These are phyloP conservation scores for Leptinotarsa rubiginosa DNA, from an alignment of 2,888 invertebrate species.

Conservation along the genomic window DNA sequence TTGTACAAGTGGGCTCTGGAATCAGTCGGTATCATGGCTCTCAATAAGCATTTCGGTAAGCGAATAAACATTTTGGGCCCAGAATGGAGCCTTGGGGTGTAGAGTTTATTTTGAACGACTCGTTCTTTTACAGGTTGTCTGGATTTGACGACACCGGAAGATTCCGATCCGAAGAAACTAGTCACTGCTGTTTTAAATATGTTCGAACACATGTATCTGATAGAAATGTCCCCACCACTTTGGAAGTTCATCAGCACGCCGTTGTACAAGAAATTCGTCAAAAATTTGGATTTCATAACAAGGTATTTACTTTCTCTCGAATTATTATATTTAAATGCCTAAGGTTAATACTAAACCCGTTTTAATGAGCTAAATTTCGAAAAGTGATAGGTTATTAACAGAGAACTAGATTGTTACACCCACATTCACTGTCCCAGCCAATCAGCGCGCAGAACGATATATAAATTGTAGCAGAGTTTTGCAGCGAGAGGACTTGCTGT, in stretches of 20 bases:
- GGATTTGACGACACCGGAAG: conserved; percentile 26
- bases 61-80: background rate
- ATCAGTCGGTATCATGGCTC: conserved; percentile 65
- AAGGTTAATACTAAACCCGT: too few species aligned
- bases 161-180: conserved; percentile 64
- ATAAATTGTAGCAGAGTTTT: too few species aligned
- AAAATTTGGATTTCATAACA: conserved; percentile 59
- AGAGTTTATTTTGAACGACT: background rate
- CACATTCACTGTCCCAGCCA: too few species aligned
- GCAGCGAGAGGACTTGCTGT: too few species aligned
- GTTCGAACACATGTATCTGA: conserved; percentile 55
- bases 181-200: conserved; percentile 59
- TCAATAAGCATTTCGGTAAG: conserved; percentile 60
- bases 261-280: conserved; percentile 57
- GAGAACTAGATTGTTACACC: too few species aligned
- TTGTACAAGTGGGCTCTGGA: conserved; percentile 75
- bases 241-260: conserved; percentile 59
- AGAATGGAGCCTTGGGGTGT: background rate
- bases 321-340: background rate
- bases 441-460: too few species aligned
- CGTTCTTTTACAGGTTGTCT: conserved; percentile 8
- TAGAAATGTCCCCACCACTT: conserved; percentile 60
- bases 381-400: too few species aligned
- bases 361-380: too few species aligned
- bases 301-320: background rate